phyloP scores from a whole-genome alignment of 1,140 invertebrate species.

The Neodiprion lecontei region DNA sequence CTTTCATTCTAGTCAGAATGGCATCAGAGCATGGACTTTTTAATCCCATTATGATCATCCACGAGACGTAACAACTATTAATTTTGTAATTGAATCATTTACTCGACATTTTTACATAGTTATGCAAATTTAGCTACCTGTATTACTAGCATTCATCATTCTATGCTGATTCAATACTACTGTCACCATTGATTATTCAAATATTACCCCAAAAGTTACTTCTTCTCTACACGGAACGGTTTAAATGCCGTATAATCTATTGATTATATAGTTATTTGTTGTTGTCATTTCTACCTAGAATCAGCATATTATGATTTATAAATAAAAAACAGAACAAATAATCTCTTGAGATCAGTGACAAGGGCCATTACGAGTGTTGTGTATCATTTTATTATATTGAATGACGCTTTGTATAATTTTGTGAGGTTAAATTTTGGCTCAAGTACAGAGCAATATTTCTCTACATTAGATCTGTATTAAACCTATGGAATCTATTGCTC shows the following conservation, averaged over 20 bases:
- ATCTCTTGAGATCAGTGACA: too few species aligned
- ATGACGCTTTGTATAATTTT: too few species aligned
- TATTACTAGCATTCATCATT: constrained; percentile 19
- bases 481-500: too few species aligned
- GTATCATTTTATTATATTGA: too few species aligned
- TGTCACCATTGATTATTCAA: constrained; percentile 35
- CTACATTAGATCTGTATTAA: too few species aligned
- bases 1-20: constrained; percentile 48
- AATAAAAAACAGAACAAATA: too few species aligned
- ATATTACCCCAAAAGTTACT: constrained; percentile 29
- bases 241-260: background rate
- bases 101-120: constrained; percentile 26
- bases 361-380: too few species aligned
- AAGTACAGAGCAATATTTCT: too few species aligned
- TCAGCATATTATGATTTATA: too few species aligned
- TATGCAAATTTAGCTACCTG: constrained; percentile 26
- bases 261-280: background rate
- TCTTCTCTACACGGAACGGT: background rate
- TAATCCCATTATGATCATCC: background rate
- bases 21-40: constrained; percentile 48
- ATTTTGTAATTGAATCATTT: constrained; percentile 19
- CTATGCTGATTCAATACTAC: constrained; percentile 18
- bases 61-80: constrained; percentile 7
- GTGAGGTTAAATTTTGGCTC: too few species aligned
- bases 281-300: too few species aligned